Conservation (phyloP, 64 coral and sea anemone genomes). For the Anthopleura sola region DNA sequence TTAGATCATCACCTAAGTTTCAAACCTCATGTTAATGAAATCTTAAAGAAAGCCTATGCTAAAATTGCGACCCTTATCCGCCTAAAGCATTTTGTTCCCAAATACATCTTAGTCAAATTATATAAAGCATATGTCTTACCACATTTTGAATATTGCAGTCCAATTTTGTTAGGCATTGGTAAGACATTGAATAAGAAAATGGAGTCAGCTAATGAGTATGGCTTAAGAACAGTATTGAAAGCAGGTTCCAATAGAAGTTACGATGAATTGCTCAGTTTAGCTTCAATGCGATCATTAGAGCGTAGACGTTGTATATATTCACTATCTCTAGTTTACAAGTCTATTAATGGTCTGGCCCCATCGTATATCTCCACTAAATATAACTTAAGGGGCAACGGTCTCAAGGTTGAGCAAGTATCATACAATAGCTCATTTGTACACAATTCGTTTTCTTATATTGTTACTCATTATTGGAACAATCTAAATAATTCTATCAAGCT, state of each 20-base stretch:
- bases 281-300: background rate
- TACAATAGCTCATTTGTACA: background rate
- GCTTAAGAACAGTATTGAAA: background rate
- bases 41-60: too few species aligned
- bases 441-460: background rate
- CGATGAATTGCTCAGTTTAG: background rate
- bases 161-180: background rate
- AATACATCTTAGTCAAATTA: background rate
- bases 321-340: background rate
- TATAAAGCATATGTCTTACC: background rate
- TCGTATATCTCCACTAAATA: background rate
- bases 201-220: background rate
- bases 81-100: too few species aligned
- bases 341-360: background rate
- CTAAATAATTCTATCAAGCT: too few species aligned
- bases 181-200: too few species aligned
- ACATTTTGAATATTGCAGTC: background rate
- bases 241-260: background rate
- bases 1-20: too few species aligned
- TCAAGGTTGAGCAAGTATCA: background rate
- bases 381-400: background rate
- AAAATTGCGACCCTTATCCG: too few species aligned
- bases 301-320: background rate
- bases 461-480: too few species aligned
- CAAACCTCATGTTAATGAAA: too few species aligned